Conservation (phyloP, 2,797 vertebrate species). For the Mormyrops attenuatus region DNA sequence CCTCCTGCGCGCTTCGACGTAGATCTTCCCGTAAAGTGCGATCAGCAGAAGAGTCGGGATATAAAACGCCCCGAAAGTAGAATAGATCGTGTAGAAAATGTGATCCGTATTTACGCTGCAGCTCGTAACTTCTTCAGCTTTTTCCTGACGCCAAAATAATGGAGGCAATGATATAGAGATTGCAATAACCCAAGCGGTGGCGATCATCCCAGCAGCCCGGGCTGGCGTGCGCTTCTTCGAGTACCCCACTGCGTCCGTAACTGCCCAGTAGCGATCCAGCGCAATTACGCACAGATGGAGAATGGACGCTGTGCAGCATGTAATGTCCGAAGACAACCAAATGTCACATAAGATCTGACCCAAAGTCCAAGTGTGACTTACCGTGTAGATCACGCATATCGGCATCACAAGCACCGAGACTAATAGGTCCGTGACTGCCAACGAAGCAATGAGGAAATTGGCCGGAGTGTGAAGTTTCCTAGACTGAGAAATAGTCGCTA, state of each 20-base stretch:
- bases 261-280: constrained; percentile 95
- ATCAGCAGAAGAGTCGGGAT: constrained; percentile 92
- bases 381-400: constrained; percentile 86
- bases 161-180: constrained; percentile 94
- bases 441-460: constrained; percentile 92
- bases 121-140: constrained; percentile 75
- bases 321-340: constrained; percentile 96
- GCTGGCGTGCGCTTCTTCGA: constrained; percentile 84
- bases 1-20: constrained; percentile 85
- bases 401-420: constrained; percentile 97
- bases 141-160: constrained; percentile 94
- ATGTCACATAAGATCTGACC: constrained; percentile 90
- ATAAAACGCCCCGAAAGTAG: constrained; percentile 94
- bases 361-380: constrained; percentile 85
- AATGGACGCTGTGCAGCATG: constrained; percentile 96
- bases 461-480: constrained; percentile 94
- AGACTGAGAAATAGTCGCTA: constrained; percentile 86
- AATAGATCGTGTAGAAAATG: constrained; percentile 95
- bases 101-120: constrained; percentile 92
- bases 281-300: constrained; percentile 96
- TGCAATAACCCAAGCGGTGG: constrained; percentile 89
- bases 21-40: constrained; percentile 91
- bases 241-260: constrained; percentile 95
- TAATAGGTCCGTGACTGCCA: constrained; percentile 90
- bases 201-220: constrained; percentile 87